Percentiles rank a stretch among this genome's conserved stretches.
phyloP scores from a whole-genome alignment of 2,113 vertebrate genomes.

The Sclerurus mexicanus region DNA sequence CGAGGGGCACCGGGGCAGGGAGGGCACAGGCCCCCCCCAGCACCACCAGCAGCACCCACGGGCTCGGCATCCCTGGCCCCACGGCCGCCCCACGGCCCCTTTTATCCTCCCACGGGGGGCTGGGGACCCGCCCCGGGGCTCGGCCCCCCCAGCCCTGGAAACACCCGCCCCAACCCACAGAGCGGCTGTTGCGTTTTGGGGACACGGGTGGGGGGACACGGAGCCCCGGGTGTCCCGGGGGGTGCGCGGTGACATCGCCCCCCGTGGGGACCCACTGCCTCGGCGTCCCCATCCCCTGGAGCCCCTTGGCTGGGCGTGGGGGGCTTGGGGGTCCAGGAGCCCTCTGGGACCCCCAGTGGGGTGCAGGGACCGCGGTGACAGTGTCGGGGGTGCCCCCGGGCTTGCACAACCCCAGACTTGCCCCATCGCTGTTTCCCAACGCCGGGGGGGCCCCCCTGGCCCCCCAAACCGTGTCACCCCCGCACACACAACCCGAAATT shows the following conservation, averaged over 20 bases:
- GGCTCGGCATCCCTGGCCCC: neutral
- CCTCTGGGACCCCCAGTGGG: neutral
- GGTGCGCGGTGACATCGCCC: neutral
- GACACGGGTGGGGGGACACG: no score
- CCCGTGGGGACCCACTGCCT: neutral
- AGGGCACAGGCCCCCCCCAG: neutral
- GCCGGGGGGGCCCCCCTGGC: accelerated
- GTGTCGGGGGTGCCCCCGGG: neutral
- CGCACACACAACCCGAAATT: neutral
- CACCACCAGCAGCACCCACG: constrained; percentile 8
- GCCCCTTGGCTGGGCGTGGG: no score
- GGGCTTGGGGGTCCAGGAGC: neutral
- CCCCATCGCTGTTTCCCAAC: neutral
- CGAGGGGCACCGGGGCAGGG: neutral
- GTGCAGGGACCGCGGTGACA: neutral
- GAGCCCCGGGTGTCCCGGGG: neutral
- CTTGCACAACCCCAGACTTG: neutral
- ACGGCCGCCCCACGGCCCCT: neutral
- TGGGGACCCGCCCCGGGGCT: neutral
- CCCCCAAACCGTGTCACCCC: neutral
- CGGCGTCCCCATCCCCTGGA: neutral
- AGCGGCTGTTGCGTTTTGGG: neutral
- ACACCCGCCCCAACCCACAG: neutral
- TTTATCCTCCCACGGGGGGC: neutral
- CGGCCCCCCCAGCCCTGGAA: neutral